phyloP scores from a whole-genome alignment of 2,113 vertebrate genomes.

The Ifrita kowaldi region DNA sequence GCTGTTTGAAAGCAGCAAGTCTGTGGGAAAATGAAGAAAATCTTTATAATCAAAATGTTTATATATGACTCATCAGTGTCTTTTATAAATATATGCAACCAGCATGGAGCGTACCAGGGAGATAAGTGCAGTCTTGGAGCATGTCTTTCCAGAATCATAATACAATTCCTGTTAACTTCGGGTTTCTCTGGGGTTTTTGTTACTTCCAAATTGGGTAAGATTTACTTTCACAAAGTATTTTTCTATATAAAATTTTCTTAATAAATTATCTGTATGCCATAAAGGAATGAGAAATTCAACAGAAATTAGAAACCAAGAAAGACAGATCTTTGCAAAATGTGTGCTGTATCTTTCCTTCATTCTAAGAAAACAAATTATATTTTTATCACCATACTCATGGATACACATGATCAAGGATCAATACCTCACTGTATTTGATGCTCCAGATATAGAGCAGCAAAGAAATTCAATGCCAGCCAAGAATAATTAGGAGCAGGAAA shows the following conservation, averaged over 20 bases:
- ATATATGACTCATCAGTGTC: constrained; percentile 10
- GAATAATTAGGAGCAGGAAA: neutral
- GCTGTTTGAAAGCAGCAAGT: constrained; percentile 88
- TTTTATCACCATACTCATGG: neutral
- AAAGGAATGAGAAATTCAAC: neutral
- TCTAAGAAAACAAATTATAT: neutral
- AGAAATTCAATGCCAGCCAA: neutral
- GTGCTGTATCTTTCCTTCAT: neutral
- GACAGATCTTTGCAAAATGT: neutral
- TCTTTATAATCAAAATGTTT: constrained; percentile 55
- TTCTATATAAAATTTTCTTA: neutral
- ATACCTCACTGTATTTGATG: neutral
- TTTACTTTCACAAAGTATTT: neutral
- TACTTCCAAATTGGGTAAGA: neutral
- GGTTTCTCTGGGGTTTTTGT: neutral
- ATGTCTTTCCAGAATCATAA: neutral
- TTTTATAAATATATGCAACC: constrained; percentile 43
- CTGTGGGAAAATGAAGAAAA: constrained; percentile 71
- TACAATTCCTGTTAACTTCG: neutral
- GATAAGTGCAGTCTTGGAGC: neutral
- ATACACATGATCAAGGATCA: neutral
- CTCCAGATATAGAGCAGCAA: neutral
- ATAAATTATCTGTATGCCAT: neutral
- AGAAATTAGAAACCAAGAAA: neutral
- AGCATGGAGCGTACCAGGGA: neutral